phyloP scores from a whole-genome alignment of 1,140 invertebrate genomes.

The Gryllus bimaculatus region DNA sequence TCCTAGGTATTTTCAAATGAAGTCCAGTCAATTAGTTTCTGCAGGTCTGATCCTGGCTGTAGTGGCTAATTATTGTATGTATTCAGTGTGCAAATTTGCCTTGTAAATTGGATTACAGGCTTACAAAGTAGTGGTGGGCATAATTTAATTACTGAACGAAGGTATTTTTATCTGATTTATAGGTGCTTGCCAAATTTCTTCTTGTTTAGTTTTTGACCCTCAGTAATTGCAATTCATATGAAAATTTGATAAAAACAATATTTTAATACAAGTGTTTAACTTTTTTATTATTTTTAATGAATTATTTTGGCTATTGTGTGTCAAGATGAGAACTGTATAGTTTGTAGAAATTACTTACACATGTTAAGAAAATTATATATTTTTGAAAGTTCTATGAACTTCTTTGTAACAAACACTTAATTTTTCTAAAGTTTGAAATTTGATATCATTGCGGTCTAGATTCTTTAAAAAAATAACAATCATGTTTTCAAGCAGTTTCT shows the following conservation, averaged over 20 bases:
- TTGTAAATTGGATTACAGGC: not conserved
- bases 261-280: not conserved
- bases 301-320: not conserved
- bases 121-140: not conserved
- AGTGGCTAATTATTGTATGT: not conserved
- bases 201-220: not conserved
- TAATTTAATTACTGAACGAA: not conserved
- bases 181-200: not conserved
- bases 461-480: not conserved
- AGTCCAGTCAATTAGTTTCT: constrained; percentile 4
- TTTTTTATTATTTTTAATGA: not conserved
- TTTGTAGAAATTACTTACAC: too few relatives aligned
- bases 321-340: too few relatives aligned
- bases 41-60: not conserved
- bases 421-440: not conserved
- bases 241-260: not conserved
- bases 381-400: not conserved
- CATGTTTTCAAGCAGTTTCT: not conserved
- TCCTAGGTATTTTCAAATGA: not conserved
- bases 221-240: too few relatives aligned
- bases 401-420: not conserved
- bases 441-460: not conserved
- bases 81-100: not conserved
- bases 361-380: too few relatives aligned
- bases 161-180: not conserved